Evolutionary conservation across 1,140 invertebrate species (phyloP).

Genomic region (Trachymyrmex cornetzi): DNA sequence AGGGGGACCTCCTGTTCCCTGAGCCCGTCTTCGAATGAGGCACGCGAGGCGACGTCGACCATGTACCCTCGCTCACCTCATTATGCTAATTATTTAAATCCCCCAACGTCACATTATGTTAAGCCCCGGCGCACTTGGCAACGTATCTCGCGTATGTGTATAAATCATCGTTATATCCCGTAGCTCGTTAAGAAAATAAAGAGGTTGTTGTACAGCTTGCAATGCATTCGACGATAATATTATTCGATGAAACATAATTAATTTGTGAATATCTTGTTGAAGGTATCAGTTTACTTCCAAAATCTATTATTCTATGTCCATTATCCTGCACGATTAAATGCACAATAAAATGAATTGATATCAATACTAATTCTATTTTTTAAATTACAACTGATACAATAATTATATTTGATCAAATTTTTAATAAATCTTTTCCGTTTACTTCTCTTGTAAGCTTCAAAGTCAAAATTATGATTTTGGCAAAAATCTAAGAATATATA

Average conservation of each 20-base stretch:
- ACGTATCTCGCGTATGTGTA: constrained; percentile 63
- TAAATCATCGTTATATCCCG: constrained; percentile 70
- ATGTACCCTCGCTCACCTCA: constrained; percentile 75
- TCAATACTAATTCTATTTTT: background rate
- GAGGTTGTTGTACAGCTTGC: constrained; percentile 26
- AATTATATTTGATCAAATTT: background rate
- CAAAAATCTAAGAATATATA: no score
- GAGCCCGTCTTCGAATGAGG: constrained; percentile 70
- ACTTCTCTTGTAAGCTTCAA: no score
- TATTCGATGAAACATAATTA: constrained; percentile 40
- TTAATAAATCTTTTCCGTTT: background rate
- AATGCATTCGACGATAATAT: background rate
- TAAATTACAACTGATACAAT: background rate
- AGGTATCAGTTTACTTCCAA: background rate
- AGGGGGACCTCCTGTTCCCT: constrained; percentile 62
- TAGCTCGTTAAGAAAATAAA: constrained; percentile 68
- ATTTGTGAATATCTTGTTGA: constrained; percentile 16
- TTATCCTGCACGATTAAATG: background rate
- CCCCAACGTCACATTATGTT: constrained; percentile 72
- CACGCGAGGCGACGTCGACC: constrained; percentile 71
- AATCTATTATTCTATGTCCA: constrained; percentile 27
- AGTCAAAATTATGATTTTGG: no score
- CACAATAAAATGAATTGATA: background rate
- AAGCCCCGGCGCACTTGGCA: constrained; percentile 58
- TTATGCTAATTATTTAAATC: constrained; percentile 83